Evolutionary conservation across 1,140 invertebrate species (phyloP).

Genomic region (Pissodes strobi): DNA sequence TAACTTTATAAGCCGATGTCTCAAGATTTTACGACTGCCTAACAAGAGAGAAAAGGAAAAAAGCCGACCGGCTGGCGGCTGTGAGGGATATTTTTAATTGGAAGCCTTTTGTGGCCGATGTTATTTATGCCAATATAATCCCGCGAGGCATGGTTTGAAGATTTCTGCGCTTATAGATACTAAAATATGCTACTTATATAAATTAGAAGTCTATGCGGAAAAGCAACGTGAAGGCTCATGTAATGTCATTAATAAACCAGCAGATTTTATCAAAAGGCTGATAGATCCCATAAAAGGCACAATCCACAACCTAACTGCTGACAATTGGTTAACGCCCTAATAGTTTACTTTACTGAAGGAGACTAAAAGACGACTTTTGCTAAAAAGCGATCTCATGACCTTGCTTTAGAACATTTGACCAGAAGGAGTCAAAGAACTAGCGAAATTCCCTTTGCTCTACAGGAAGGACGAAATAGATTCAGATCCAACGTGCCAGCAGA

Average conservation of each 20-base stretch:
- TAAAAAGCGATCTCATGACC: no score
- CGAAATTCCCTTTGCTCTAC: background rate
- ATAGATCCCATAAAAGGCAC: no score
- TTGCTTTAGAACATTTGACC: background rate
- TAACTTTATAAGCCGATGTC: background rate
- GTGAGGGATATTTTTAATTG: slow-evolving; percentile 6
- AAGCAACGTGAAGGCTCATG: no score
- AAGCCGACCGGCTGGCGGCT: background rate
- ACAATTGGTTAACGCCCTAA: background rate
- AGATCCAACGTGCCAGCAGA: background rate
- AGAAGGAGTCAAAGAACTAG: background rate
- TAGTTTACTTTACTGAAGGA: background rate
- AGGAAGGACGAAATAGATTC: background rate
- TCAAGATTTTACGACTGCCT: slow-evolving; percentile 4
- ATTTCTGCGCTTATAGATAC: no score
- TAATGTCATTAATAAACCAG: no score
- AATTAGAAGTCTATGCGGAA: no score
- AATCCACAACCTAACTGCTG: no score
- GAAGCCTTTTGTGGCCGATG: no score
- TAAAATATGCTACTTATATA: no score
- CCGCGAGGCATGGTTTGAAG: no score
- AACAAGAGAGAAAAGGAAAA: slow-evolving; percentile 2
- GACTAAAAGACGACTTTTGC: background rate
- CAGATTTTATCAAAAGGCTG: no score
- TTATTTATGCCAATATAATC: no score